Evolutionary conservation across 2,888 invertebrate species (phyloP).

Genomic region (Drosophila anomalata): DNA sequence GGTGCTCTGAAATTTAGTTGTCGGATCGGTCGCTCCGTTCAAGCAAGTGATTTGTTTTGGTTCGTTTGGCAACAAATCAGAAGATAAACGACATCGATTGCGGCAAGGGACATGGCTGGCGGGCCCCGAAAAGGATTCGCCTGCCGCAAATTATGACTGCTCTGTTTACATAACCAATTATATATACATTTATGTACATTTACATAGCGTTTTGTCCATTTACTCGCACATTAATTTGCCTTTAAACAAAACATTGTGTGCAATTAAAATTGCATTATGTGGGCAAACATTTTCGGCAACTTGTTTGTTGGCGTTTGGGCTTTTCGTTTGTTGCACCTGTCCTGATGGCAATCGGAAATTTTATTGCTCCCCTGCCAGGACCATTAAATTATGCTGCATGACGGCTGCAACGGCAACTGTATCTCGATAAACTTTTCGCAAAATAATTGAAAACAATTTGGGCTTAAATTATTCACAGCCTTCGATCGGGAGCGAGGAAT

Average conservation of each 20-base stretch:
- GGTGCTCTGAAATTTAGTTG: constrained; percentile 50
- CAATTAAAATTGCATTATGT: constrained; percentile 68
- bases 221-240: constrained; percentile 9
- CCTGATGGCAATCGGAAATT: constrained; percentile 41
- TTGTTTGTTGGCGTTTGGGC: constrained; percentile 27
- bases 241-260: constrained; percentile 32
- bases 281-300: constrained; percentile 17
- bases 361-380: constrained; percentile 44
- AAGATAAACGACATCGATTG: constrained; percentile 78
- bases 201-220: not conserved
- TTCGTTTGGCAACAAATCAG: constrained; percentile 77
- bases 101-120: constrained; percentile 67
- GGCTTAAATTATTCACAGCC: constrained; percentile 65
- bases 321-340: constrained; percentile 39
- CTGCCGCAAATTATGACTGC: constrained; percentile 45
- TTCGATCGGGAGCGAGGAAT: constrained; percentile 34
- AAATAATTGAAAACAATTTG: constrained; percentile 72
- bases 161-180: constrained; percentile 14
- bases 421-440: constrained; percentile 10
- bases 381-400: constrained; percentile 69
- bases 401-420: constrained; percentile 14
- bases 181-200: not conserved
- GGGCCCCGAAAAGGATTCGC: constrained; percentile 32
- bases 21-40: constrained; percentile 59
- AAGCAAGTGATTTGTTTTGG: constrained; percentile 76